These are phyloP conservation scores for Phodopus roborovskii DNA, from an alignment of 2,113 vertebrate genomes.

Conservation along the genomic window DNA sequence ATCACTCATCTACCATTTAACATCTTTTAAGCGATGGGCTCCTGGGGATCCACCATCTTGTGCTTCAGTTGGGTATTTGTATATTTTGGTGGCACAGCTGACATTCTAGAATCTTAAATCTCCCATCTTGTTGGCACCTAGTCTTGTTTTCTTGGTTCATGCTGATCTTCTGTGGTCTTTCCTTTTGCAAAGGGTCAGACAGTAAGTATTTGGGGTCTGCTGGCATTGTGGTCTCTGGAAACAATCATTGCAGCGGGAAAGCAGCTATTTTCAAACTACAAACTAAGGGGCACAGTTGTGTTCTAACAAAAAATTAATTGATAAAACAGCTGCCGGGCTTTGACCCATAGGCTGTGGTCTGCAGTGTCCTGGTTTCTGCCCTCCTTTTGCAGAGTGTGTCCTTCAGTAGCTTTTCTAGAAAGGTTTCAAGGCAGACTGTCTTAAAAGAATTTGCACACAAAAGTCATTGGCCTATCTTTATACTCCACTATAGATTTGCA, in stretches of 20 bases:
- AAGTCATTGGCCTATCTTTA: neutral
- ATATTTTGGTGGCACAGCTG: neutral
- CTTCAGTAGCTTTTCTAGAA: constrained; percentile 19
- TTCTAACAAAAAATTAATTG: neutral
- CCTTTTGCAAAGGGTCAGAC: neutral
- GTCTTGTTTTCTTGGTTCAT: neutral
- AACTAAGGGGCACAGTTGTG: neutral
- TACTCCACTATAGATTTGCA: neutral
- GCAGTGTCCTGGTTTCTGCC: neutral
- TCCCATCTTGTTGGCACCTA: neutral
- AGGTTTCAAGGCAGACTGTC: neutral
- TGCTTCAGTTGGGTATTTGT: neutral
- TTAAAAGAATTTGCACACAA: neutral
- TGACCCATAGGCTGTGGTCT: too few species aligned
- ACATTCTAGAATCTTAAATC: neutral
- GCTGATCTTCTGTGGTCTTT: neutral
- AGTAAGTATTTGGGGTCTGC: neutral
- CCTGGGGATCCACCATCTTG: too few species aligned
- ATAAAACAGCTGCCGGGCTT: neutral
- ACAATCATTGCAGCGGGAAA: neutral
- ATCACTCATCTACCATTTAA: neutral
- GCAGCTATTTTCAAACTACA: neutral
- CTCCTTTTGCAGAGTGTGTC: neutral
- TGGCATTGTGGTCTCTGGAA: neutral
- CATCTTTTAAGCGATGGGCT: neutral